Evolutionary conservation across 2,797 vertebrate species (phyloP), one percentile per base, ranked within the genome.

Genomic region (Rhinoraja longicauda): DNA sequence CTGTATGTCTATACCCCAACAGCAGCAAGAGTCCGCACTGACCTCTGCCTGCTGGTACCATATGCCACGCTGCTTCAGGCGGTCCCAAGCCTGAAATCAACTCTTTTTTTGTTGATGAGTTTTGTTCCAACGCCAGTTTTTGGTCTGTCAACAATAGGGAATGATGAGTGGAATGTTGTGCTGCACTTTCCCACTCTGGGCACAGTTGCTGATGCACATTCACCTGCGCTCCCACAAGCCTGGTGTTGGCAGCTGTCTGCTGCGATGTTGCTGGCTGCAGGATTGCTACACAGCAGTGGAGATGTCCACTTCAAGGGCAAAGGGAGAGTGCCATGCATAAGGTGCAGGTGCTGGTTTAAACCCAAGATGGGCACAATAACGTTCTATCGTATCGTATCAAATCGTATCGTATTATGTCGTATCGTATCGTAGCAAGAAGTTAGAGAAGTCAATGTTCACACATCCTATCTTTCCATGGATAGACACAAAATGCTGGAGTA

Each of bases 191-290:
- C 62, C 2, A 67, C 64, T 67, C 19, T 29, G 75, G 57, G 12
- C 64, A 62, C 12, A 86, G 84, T 67, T 88, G 88, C 24, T 29
- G 90, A 53, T 73, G 73, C 70, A 53, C 73, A 92, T 53, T 92
- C 90, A 75, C 90, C 90, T 15, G 45, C 17, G 32, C 21, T 19
- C 21, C 92, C 67, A 92, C 45, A 73, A 75, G 90, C 12, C 70
- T 53, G 70, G 90, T 75, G 90, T 75, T 75, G 90, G 36, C 70
- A 92, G 90, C 90, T 73, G 90, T 53, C 36, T 26, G 90, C 62
- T 91, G 64, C 45, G 90, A 36, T 62, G 19, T 12, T 26, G 53
- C 53, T 8, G 32, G 62, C 19, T 9, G n/a, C 84, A 64, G 84
- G 17, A 67, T 36, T 36, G 62, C 53, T 64, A 12, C 90, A 45